Evolutionary conservation across 2,888 invertebrate species (phyloP), one percentile per base, ranked within the genome.

Genomic region (Antheraea assamensis): DNA sequence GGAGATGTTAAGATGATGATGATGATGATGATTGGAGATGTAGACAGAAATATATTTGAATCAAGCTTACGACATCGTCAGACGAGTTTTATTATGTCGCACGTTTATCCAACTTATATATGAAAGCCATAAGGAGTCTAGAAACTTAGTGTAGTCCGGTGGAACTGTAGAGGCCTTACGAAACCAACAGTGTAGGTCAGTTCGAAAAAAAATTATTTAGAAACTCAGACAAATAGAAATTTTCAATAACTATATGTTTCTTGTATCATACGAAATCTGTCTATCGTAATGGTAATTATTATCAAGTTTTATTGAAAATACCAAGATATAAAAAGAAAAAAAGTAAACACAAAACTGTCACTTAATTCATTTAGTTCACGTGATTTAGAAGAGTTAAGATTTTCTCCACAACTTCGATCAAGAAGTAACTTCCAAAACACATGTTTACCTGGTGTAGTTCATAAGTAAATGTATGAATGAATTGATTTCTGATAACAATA

Each of bases 1-100:
- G 13, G 42, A 42, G 13, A 13, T 42, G 42, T 42, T n/a, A n/a
- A n/a, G n/a, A n/a, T n/a, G n/a, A n/a, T n/a, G n/a, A n/a, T n/a
- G n/a, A n/a, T n/a, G n/a, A n/a, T n/a, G n/a, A n/a, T n/a, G n/a
- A 42, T 42, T 42, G 13, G 42, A 42, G 13, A 13, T 42, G 42
- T 42, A 42, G 13, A 42, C 42, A 42, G n/a, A 42, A 42, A 42
- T 42, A 42, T 42, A 42, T 42, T 42, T 42, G 42, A 42, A 42
- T 55, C 5, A n/a, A 4, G 87, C 90, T 91, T 90, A 88, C 91
- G 90, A 7, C 21, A n/a, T 8, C n/a, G 21, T 55, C 55, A 55
- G 55, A 3, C n/a, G 21, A n/a, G 55, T n/a, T n/a, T 55, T 55
- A 55, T 55, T n/a, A 55, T 55, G 10, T n/a, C n/a, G 3, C 21